Conservation (phyloP, 2,797 vertebrate species). For the Limosa lapponica region DNA sequence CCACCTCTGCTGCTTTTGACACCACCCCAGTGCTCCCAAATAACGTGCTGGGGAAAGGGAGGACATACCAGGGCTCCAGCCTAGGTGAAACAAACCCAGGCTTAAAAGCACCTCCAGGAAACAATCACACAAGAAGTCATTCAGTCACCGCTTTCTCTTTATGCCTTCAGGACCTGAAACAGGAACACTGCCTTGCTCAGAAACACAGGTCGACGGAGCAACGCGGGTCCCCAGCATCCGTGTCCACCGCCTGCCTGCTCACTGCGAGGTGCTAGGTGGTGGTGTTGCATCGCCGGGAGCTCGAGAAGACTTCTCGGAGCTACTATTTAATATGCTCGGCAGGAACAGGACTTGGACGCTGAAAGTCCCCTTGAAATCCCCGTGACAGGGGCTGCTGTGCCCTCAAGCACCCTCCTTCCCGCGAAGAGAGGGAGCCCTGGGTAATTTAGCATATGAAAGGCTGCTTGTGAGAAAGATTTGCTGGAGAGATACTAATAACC, state of each 20-base stretch:
- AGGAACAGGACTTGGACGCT: neutral
- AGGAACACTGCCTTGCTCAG: neutral
- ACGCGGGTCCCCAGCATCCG: accelerated
- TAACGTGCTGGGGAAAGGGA: accelerated
- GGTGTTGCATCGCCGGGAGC: neutral
- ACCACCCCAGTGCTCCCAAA: neutral
- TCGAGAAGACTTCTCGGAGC: neutral
- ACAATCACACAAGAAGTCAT: accelerated
- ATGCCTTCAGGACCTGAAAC: accelerated
- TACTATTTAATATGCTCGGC: neutral
- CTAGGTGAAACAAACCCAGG: neutral
- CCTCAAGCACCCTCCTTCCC: neutral
- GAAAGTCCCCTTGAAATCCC: neutral
- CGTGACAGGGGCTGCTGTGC: neutral
- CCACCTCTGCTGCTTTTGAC: neutral
- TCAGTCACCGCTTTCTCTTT: accelerated
- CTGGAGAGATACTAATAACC: neutral
- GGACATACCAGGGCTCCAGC: accelerated
- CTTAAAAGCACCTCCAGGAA: neutral
- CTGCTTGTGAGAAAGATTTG: neutral
- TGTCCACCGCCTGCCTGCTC: neutral
- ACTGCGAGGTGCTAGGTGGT: neutral
- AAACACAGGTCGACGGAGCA: accelerated
- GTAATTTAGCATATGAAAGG: neutral
- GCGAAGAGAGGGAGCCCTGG: neutral